phyloP scores from a whole-genome alignment of 2,113 vertebrate genomes.

The Cochlearius cochlearius region DNA sequence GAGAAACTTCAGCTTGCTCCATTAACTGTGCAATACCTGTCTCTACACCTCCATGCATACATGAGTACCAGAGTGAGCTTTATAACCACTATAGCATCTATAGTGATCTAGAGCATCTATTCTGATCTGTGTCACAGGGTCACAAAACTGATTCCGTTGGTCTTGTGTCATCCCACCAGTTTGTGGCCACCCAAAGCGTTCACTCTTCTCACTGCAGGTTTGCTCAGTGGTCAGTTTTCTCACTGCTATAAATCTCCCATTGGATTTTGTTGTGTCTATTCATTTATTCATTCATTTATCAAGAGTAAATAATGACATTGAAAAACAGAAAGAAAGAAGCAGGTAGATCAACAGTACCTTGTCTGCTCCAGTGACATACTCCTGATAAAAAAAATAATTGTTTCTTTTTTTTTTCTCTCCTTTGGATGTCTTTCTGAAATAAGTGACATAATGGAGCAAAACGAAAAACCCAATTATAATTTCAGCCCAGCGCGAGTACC shows the following conservation, averaged over 20 bases:
- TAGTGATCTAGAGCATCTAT: accelerated
- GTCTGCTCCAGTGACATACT: background rate
- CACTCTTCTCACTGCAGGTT: background rate
- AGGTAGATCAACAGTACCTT: background rate
- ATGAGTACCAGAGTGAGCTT: background rate
- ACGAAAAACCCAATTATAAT: background rate
- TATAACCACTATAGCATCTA: background rate
- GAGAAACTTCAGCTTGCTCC: background rate
- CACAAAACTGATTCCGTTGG: background rate
- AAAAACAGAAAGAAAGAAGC: background rate
- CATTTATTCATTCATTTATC: background rate
- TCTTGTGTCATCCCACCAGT: background rate
- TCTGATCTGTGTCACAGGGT: background rate
- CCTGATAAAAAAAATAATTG: background rate
- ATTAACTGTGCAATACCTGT: background rate
- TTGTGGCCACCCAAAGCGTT: background rate
- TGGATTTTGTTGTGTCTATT: background rate
- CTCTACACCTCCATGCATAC: accelerated
- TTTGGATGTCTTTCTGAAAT: background rate
- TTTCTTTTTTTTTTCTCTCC: accelerated
- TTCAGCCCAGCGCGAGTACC: background rate
- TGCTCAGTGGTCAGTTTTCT: background rate
- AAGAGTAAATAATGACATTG: background rate
- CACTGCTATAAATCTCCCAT: background rate
- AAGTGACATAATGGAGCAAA: background rate